These are phyloP conservation scores for Temnothorax curvispinosus DNA, from an alignment of 1,140 invertebrate species.

Conservation along the genomic window DNA sequence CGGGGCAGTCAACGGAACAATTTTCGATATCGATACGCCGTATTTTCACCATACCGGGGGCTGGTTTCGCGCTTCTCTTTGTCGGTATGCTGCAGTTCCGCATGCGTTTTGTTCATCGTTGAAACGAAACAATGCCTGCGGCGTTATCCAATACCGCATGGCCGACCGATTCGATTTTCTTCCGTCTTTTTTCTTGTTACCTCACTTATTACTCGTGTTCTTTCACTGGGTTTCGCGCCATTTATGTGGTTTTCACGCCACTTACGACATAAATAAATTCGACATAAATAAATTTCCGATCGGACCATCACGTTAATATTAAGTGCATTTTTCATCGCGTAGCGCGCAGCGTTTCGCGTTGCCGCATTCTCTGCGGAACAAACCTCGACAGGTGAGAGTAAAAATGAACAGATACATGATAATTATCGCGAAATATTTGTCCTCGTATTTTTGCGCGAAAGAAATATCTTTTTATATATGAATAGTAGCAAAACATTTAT, in stretches of 20 bases:
- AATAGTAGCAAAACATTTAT: background rate
- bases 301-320: background rate
- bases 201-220: slow-evolving; percentile 34
- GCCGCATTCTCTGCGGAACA: background rate
- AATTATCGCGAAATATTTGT: background rate
- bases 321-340: background rate
- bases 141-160: slow-evolving; percentile 54
- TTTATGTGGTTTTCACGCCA: background rate
- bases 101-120: slow-evolving; percentile 58
- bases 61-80: slow-evolving; percentile 55
- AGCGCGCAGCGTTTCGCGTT: background rate
- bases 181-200: slow-evolving; percentile 36
- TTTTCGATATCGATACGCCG: slow-evolving; percentile 60
- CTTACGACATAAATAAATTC: background rate
- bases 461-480: background rate
- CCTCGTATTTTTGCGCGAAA: background rate
- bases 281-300: background rate
- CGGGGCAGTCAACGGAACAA: slow-evolving; percentile 35
- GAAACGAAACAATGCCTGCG: slow-evolving; percentile 63
- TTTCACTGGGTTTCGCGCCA: slow-evolving; percentile 20
- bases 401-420: background rate
- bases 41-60: slow-evolving; percentile 12
- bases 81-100: slow-evolving; percentile 50
- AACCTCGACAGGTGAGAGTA: background rate
- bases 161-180: slow-evolving; percentile 59